Evolutionary conservation across 2,888 invertebrate genomes (phyloP).

Genomic region (Exephanes ischioxanthus): DNA sequence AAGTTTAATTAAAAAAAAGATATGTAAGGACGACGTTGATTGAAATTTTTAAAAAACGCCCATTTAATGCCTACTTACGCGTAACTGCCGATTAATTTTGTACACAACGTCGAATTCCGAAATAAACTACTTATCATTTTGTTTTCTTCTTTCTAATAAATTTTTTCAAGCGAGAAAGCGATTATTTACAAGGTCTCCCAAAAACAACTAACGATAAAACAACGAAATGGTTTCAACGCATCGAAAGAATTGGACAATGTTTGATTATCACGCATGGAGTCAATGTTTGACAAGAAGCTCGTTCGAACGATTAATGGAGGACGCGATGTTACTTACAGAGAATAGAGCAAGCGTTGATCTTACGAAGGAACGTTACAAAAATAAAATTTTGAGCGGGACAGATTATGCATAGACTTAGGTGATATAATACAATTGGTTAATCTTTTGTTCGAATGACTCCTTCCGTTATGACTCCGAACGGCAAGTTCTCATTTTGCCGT

Average conservation of each 20-base stretch:
- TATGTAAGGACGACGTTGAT: not conserved
- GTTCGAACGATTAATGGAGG: not conserved
- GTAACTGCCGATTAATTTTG: not conserved
- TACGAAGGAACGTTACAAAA: conserved; percentile 58
- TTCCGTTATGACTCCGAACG: not conserved
- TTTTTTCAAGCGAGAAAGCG: conserved; percentile 20
- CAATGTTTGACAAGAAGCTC: conserved; percentile 7
- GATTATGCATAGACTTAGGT: conserved; percentile 29
- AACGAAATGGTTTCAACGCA: not conserved
- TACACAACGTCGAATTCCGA: conserved; percentile 1
- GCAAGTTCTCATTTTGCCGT: not conserved
- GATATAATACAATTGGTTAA: conserved; percentile 46
- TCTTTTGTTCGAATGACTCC: not conserved
- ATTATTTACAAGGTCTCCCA: conserved; percentile 47
- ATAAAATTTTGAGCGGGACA: conserved; percentile 49
- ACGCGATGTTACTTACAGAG: not conserved
- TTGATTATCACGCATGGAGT: conserved; percentile 22
- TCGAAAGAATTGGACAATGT: conserved; percentile 16
- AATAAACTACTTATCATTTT: conserved; percentile 13
- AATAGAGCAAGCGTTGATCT: conserved; percentile 25
- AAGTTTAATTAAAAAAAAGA: not conserved
- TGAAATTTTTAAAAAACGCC: not conserved
- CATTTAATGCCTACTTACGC: conserved; percentile 23
- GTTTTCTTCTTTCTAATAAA: conserved; percentile 16
- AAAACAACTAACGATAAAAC: conserved; percentile 7